phyloP scores from a whole-genome alignment of 35 echinoderm and acorn worm species.

The Chiridota heheva region DNA sequence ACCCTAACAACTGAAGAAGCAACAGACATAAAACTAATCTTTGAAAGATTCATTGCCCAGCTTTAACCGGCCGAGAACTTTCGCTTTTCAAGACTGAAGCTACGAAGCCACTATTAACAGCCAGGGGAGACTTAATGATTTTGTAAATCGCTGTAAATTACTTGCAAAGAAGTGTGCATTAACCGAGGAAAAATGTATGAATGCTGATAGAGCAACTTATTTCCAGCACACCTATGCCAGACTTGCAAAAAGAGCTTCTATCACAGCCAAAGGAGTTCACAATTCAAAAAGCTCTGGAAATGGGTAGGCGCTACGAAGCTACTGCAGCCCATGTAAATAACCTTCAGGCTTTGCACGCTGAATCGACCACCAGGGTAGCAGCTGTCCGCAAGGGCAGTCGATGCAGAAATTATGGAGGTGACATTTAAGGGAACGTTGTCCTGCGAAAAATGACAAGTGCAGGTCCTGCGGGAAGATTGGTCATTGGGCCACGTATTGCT shows the following conservation, averaged over 20 bases:
- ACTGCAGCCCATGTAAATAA: background rate
- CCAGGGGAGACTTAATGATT: conserved; percentile 10
- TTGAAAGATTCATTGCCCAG: background rate
- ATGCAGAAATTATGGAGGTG: conserved; percentile 35
- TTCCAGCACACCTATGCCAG: conserved; percentile 10
- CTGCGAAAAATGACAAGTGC: background rate
- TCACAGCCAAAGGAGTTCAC: background rate
- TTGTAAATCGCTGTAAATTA: no score
- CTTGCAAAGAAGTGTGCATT: conserved; percentile 40
- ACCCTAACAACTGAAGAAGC: conserved; percentile 10
- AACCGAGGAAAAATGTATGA: background rate
- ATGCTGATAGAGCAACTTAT: conserved; percentile 17
- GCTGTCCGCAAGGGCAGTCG: background rate
- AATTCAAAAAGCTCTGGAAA: background rate
- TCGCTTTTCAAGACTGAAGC: conserved; percentile 3
- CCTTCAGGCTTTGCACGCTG: background rate
- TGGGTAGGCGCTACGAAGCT: background rate
- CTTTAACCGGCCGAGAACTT: no score
- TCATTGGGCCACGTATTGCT: conserved; percentile 26
- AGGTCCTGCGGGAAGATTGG: background rate
- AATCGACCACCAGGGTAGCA: background rate
- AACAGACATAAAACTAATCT: background rate
- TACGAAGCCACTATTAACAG: background rate
- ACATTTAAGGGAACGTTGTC: conserved; percentile 11
- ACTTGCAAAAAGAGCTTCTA: background rate